Base-by-base conservation (phyloP, 1,140 invertebrate species). In the Atta cephalotes region DNA sequence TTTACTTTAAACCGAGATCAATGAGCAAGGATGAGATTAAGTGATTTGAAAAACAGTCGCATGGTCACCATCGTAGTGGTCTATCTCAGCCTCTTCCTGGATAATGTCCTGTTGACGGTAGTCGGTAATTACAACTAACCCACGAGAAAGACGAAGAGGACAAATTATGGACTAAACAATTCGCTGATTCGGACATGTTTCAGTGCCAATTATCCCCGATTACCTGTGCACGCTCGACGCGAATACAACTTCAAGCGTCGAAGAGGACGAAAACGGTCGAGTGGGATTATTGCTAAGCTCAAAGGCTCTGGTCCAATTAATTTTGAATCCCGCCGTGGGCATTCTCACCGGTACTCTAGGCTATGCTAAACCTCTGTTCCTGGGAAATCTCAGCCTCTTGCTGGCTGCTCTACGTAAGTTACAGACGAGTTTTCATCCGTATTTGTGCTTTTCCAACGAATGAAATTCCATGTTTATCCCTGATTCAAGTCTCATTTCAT, bases 141-240 rank as follows among this genome's bases (percentile, higher is more conserved):
- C 9, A 28, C 4, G 5, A 45, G 7, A 66, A 45, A 77, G 3
- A 82, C n/a, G 31, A 9, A 70, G 35, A 76, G 56, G 25, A 65
- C 51, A 12, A 35, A 28, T 74, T 14, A n/a, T 35, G 28, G 3
- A 10, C 9, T 14, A n/a, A 28, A 51, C 60, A 78, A 31, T 66
- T 66, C n/a, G 31, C 18, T 35, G 56, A 81, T 72, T 16, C 18
- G 39, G 12, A 74, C 60, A 78, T 49, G 56, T 96, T 96, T 88
- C 95, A 98, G 98, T 98, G 62, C 98, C 98, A 51, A 98, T 98
- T 89, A 96, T 98, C 91, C 98, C 98, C 12, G 97, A 98, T 94
- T 98, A 97, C 93, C 95, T 98, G 58, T 96, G 97, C 95, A 95
- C 94, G 14, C 94, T 96, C 89, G 95, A 95, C 16, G 95, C 94